Conservation (phyloP, 1,140 invertebrate genomes). For the Pantala flavescens region DNA sequence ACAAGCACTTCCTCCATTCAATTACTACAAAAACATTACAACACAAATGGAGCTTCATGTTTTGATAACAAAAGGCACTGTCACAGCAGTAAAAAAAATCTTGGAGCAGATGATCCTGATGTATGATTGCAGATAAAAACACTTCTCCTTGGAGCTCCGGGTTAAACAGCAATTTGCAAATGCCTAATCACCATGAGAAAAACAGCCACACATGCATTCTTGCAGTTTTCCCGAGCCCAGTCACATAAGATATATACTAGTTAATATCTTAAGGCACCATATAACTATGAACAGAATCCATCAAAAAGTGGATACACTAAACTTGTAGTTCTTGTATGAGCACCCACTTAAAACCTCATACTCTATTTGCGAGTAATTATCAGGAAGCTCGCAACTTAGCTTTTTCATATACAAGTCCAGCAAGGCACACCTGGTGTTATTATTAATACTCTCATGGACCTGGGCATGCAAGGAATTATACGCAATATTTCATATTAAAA, state of each 20-base stretch:
- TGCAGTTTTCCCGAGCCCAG: not conserved
- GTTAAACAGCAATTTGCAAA: not conserved
- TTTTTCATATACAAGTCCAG: not conserved
- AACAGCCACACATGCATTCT: not conserved
- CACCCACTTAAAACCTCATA: not conserved
- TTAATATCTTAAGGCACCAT: not conserved
- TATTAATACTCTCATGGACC: not conserved
- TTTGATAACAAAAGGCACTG: not conserved
- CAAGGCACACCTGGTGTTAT: not conserved
- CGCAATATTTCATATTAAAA: constrained; percentile 1
- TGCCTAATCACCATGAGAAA: not conserved
- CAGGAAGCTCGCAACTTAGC: not conserved
- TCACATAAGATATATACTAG: not conserved
- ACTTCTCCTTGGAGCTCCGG: not conserved
- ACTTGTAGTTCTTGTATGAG: not conserved
- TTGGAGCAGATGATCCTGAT: not conserved
- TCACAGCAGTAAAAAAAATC: not conserved
- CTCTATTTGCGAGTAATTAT: not conserved
- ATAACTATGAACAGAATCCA: not conserved
- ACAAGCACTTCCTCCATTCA: not conserved
- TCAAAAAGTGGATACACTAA: not conserved
- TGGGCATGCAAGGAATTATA: not conserved
- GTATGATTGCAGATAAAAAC: not conserved
- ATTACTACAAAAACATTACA: not conserved
- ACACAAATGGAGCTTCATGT: not conserved